Base-by-base conservation (phyloP, 2,888 invertebrate species). In the Entomobrya proxima region DNA sequence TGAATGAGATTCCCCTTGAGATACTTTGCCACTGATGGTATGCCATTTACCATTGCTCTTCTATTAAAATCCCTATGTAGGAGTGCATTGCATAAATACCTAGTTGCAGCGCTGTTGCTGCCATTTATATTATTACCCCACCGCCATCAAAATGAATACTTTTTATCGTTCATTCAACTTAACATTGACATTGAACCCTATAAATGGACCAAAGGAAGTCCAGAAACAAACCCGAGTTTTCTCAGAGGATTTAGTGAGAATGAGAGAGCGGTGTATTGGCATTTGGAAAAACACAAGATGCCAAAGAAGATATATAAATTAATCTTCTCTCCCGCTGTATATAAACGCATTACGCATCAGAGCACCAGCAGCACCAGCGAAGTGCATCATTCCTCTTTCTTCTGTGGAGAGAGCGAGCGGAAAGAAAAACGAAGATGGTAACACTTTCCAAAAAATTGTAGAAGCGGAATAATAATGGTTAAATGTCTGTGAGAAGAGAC, bases 161-260 rank as follows among this genome's bases (percentile, higher is more conserved):
- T 58, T 76, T 37, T 24, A 30, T 58, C 52, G 76, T 76, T 15
- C 76, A 76, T 58, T 76, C 76, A 76, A 76, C 58, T 76, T 76
- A 55, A 24, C 76, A 55, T 76, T 76, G 76, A 76, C 76, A 76
- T 76, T 76, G 76, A 76, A 76, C 55, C 76, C n/a, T 52, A 37
- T 55, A 76, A 58, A 58, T 58, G 76, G 35, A 58, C 35, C 50
- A 7, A n/a, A n/a, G 11, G 37, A 5, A 58, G 27, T 9, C 52
- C 52, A 50, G 18, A 58, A 55, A 35, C 37, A 37, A 21, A 58
- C 37, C 21, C n/a, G 24, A 32, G 40, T 76, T 76, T 55, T 55
- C 76, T 76, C 76, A 35, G 37, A 76, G 55, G 76, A 76, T 37
- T 76, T 76, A 24, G 21, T 40, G 27, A 47, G n/a, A 13, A n/a